A percentile compares a stretch with the other conserved stretches of the same genome.
Conservation (phyloP, 2,888 invertebrate genomes). For the Chironomus tentans region DNA sequence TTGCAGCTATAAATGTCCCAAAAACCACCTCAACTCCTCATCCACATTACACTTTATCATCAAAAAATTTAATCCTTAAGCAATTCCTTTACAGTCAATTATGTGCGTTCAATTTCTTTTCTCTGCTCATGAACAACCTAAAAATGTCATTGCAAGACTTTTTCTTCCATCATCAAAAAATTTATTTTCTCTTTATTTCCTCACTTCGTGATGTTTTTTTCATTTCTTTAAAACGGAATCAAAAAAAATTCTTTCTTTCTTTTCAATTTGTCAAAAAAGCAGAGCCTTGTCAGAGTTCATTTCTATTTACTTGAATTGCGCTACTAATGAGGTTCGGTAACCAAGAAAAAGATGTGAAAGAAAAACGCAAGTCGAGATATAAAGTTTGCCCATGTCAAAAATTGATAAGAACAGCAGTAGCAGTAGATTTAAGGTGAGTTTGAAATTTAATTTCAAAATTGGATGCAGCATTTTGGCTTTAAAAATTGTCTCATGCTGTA, state of each 20-base stretch:
- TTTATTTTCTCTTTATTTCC: not conserved
- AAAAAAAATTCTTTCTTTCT: not conserved
- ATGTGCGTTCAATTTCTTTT: too few relatives aligned
- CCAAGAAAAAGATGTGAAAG: not conserved
- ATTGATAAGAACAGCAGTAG: not conserved
- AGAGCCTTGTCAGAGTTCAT: not conserved
- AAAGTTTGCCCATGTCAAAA: not conserved
- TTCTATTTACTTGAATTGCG: not conserved
- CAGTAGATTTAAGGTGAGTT: too few relatives aligned
- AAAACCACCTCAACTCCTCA: too few relatives aligned
- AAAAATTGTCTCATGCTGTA: too few relatives aligned
- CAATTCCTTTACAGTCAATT: too few relatives aligned
- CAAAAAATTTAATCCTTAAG: too few relatives aligned
- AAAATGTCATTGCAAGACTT: too few relatives aligned
- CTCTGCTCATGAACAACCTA: too few relatives aligned
- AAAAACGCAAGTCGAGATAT: not conserved
- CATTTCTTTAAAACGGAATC: not conserved
- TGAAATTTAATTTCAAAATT: too few relatives aligned
- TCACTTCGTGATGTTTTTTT: not conserved
- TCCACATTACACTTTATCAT: too few relatives aligned
- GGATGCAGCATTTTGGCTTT: too few relatives aligned
- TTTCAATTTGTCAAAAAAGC: not conserved
- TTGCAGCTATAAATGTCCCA: too few relatives aligned
- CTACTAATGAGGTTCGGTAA: not conserved
- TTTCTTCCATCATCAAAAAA: conserved; percentile 4